Conservation (phyloP, 2,797 vertebrate genomes). For the Tarsius wallacei region DNA sequence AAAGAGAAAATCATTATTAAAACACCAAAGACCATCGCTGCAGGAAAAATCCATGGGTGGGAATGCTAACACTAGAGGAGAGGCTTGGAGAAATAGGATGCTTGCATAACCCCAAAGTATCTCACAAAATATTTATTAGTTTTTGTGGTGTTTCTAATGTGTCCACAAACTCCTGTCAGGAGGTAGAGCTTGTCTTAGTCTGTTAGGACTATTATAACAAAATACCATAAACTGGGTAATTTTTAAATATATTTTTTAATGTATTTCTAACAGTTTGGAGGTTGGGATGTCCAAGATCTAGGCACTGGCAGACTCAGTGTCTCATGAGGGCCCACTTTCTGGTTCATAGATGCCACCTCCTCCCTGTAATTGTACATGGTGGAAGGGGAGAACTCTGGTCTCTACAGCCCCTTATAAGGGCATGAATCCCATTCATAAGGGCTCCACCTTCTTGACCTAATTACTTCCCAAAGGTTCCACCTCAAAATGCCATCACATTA, state of each 20-base stretch:
- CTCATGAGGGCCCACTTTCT: background rate
- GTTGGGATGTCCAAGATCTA: background rate
- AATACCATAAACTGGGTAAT: background rate
- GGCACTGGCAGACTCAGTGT: background rate
- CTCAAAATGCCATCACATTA: background rate
- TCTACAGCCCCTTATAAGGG: background rate
- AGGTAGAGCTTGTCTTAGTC: background rate
- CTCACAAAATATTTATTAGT: background rate
- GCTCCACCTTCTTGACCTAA: background rate
- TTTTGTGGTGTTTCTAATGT: background rate
- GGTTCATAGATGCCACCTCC: background rate
- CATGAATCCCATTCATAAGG: background rate
- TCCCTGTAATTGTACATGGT: background rate
- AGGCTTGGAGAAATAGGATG: constrained; percentile 9
- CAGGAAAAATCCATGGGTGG: background rate
- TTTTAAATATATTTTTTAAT: background rate
- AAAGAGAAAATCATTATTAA: background rate
- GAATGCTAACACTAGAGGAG: background rate
- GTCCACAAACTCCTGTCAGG: background rate
- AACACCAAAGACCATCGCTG: background rate
- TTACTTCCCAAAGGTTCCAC: background rate
- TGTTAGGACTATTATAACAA: background rate
- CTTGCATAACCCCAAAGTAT: background rate
- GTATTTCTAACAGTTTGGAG: background rate
- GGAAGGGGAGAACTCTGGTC: background rate